Conservation (phyloP, 2,888 invertebrate species). For the Harmothoe impar region DNA sequence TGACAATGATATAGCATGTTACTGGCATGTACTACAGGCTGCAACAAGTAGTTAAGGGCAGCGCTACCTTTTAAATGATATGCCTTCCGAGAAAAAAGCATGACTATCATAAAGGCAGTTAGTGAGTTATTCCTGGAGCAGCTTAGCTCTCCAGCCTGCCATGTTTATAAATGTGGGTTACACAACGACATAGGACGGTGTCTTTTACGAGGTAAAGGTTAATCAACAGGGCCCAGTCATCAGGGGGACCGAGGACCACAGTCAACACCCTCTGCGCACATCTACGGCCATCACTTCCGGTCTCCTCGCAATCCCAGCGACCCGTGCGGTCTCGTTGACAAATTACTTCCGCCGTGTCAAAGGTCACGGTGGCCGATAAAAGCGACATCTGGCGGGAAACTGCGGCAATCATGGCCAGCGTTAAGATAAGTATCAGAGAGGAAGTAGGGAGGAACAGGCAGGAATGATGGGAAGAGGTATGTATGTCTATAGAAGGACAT, state of each 20-base stretch:
- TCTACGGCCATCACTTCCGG: slow-evolving; percentile 6
- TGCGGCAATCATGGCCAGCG: neutral
- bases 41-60: too few relatives aligned
- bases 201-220: slow-evolving; percentile 24
- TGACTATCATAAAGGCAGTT: neutral
- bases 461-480: neutral
- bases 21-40: too few relatives aligned
- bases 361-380: neutral
- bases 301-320: neutral
- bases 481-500: neutral
- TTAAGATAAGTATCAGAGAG: neutral
- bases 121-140: too few relatives aligned
- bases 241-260: neutral
- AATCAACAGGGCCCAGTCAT: neutral
- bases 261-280: slow-evolving; percentile 25
- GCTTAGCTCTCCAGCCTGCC: neutral
- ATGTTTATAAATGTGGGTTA: neutral
- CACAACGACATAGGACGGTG: neutral
- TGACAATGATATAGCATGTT: too few relatives aligned
- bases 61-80: too few relatives aligned
- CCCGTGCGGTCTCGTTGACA: neutral
- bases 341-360: slow-evolving; percentile 18
- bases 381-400: neutral
- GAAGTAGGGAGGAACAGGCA: neutral
- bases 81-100: too few relatives aligned